Evolutionary conservation across 2,797 vertebrate genomes (phyloP).

Genomic region (Ispidina lecontei): DNA sequence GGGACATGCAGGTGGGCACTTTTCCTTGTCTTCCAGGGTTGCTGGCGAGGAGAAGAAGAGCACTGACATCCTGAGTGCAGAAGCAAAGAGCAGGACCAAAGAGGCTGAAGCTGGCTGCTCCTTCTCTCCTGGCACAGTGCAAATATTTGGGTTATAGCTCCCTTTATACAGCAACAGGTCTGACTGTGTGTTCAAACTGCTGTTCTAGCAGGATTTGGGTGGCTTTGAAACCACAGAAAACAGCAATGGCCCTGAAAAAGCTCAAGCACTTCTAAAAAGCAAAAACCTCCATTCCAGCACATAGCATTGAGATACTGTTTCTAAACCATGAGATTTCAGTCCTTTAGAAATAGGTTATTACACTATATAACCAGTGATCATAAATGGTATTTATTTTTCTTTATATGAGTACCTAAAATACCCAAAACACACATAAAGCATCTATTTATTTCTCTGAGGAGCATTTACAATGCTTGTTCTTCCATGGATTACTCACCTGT

Average conservation of each 20-base stretch:
- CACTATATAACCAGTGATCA: background rate
- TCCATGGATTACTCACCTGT: constrained; percentile 12
- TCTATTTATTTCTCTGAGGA: constrained; percentile 21
- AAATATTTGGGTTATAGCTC: background rate
- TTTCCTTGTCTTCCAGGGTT: background rate
- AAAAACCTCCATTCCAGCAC: background rate
- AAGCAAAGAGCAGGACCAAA: background rate
- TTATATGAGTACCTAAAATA: constrained; percentile 15
- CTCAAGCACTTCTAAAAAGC: background rate
- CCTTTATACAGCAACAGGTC: background rate
- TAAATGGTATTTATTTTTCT: constrained; percentile 6
- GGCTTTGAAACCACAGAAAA: background rate
- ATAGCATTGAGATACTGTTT: background rate
- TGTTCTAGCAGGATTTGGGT: background rate
- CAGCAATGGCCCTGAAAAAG: background rate
- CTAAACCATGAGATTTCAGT: background rate
- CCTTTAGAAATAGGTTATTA: background rate
- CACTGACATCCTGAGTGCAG: fast-evolving
- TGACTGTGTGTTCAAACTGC: background rate
- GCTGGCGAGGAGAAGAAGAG: background rate
- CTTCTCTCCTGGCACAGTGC: background rate
- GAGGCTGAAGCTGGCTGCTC: background rate
- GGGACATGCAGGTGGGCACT: fast-evolving
- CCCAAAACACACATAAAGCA: background rate
- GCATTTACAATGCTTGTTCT: constrained; percentile 36